These are phyloP conservation scores for Mormyrus proboscirostris DNA, from an alignment of 2,797 vertebrate genomes.

Conservation along the genomic window DNA sequence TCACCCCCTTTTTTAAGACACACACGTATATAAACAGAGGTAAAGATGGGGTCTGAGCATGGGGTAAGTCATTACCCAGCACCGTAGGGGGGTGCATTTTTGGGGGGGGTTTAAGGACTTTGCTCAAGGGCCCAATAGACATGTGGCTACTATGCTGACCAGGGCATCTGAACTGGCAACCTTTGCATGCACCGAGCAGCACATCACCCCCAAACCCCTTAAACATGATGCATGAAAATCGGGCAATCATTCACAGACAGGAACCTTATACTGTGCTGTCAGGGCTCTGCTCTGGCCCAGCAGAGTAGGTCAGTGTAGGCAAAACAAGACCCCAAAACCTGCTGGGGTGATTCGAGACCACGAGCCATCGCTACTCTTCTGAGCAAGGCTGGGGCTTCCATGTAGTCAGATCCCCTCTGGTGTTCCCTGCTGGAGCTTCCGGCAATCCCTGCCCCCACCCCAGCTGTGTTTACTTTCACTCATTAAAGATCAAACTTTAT, in stretches of 20 bases:
- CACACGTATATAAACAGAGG: neutral
- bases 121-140: neutral
- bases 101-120: neutral
- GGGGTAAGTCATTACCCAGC: neutral
- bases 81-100: neutral
- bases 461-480: neutral
- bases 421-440: neutral
- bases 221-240: neutral
- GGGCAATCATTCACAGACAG: neutral
- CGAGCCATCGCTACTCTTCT: neutral
- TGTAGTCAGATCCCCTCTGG: neutral
- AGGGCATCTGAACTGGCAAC: neutral
- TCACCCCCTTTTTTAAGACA: neutral
- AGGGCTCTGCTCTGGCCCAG: neutral
- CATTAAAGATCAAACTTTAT: neutral
- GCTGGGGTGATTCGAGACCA: neutral
- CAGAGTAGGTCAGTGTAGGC: neutral
- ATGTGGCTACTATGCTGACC: neutral
- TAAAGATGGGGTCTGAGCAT: neutral
- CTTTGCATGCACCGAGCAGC: neutral
- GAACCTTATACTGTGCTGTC: neutral
- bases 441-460: neutral
- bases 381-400: neutral
- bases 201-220: neutral
- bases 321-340: neutral